These are phyloP conservation scores for Sternotherus odoratus DNA, from an alignment of 2,797 vertebrate species.

Conservation along the genomic window DNA sequence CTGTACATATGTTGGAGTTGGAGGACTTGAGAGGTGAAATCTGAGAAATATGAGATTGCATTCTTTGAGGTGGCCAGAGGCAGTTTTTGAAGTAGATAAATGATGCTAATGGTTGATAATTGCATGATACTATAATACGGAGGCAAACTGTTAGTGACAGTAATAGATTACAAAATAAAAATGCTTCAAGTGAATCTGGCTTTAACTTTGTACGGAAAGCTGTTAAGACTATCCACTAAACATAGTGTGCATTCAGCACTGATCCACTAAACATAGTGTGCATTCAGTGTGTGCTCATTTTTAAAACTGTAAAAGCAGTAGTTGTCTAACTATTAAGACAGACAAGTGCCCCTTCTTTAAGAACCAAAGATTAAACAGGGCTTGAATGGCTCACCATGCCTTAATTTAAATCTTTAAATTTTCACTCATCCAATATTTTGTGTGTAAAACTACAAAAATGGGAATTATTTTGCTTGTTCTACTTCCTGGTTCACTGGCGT, in stretches of 20 bases:
- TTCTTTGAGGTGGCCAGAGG: neutral
- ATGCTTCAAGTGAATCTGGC: neutral
- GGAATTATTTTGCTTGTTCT: neutral
- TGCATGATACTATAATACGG: neutral
- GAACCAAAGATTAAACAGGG: neutral
- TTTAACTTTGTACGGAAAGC: neutral
- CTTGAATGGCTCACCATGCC: neutral
- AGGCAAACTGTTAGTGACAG: neutral
- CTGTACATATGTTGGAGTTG: neutral
- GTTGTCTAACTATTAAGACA: neutral
- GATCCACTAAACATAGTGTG: neutral
- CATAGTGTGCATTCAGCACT: neutral
- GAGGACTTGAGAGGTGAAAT: neutral
- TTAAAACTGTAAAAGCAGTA: neutral
- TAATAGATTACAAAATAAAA: neutral
- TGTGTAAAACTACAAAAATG: neutral
- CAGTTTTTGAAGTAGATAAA: neutral
- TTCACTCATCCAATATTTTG: neutral
- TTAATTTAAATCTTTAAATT: rapidly evolving
- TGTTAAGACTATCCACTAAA: neutral
- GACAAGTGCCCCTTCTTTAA: neutral
- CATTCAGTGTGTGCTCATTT: neutral
- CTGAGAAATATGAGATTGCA: neutral
- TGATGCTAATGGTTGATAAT: neutral
- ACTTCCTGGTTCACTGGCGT: neutral